phyloP scores from a whole-genome alignment of 2,888 invertebrate genomes.

The Prosapia bicincta region DNA sequence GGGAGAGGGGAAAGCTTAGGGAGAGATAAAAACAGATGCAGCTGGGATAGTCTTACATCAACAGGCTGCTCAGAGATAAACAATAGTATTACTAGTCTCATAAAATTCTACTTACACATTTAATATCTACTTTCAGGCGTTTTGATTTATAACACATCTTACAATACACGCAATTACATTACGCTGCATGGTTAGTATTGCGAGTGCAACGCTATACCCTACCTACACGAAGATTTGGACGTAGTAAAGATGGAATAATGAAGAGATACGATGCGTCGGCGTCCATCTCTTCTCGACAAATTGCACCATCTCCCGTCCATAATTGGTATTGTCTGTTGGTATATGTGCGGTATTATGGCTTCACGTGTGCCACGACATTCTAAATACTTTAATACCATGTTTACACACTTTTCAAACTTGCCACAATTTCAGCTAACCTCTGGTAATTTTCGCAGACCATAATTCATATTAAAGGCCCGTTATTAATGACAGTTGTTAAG shows the following conservation, averaged over 20 bases:
- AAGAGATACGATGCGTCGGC: neutral
- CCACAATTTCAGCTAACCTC: neutral
- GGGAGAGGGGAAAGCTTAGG: too few species aligned
- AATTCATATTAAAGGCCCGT: neutral
- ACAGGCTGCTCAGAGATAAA: too few species aligned
- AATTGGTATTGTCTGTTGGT: neutral
- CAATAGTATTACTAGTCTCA: too few species aligned
- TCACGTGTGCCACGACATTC: neutral
- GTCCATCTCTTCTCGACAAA: neutral
- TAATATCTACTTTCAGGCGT: too few species aligned
- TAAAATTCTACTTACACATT: too few species aligned
- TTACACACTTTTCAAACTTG: neutral
- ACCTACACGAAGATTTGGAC: neutral
- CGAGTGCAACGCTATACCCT: neutral
- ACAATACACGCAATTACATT: neutral
- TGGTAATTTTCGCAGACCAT: neutral
- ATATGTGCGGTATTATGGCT: neutral
- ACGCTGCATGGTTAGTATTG: neutral
- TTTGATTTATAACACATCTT: neutral
- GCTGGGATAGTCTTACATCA: too few species aligned
- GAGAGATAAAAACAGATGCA: too few species aligned
- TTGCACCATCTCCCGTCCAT: neutral
- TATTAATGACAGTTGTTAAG: neutral
- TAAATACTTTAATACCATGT: neutral
- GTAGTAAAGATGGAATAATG: neutral